Evolutionary conservation across 35 echinoderm and acorn worm genomes (phyloP).

Genomic region (Heliocidaris erythrogramma): DNA sequence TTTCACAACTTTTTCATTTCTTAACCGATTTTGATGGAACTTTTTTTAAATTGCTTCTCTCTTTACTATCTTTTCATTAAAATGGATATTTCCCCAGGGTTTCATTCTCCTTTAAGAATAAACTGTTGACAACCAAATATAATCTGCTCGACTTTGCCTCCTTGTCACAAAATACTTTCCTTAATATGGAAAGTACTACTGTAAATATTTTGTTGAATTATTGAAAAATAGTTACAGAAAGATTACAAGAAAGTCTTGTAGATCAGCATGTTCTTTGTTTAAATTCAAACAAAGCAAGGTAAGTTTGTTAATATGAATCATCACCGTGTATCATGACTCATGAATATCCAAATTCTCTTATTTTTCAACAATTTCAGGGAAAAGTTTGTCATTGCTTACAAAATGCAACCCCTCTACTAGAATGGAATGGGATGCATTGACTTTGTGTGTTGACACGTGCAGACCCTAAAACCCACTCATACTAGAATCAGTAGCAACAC

Average conservation of each 20-base stretch:
- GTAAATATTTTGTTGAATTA: background rate
- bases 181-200: background rate
- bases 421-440: conserved; percentile 8
- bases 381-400: background rate
- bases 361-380: background rate
- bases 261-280: background rate
- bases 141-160: background rate
- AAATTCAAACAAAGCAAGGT: background rate
- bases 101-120: no score
- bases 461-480: background rate
- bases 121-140: background rate
- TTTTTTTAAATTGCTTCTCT: no score
- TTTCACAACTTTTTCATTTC: no score
- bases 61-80: no score
- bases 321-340: background rate
- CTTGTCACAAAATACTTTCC: background rate
- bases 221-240: background rate
- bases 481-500: background rate
- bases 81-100: no score
- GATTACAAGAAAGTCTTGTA: background rate
- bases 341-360: background rate
- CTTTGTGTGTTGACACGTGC: conserved; percentile 8
- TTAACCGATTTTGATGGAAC: no score
- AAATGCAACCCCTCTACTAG: background rate
- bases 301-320: background rate